These are phyloP conservation scores for Portevinia maculata DNA, from an alignment of 2,888 invertebrate species.

Conservation along the genomic window DNA sequence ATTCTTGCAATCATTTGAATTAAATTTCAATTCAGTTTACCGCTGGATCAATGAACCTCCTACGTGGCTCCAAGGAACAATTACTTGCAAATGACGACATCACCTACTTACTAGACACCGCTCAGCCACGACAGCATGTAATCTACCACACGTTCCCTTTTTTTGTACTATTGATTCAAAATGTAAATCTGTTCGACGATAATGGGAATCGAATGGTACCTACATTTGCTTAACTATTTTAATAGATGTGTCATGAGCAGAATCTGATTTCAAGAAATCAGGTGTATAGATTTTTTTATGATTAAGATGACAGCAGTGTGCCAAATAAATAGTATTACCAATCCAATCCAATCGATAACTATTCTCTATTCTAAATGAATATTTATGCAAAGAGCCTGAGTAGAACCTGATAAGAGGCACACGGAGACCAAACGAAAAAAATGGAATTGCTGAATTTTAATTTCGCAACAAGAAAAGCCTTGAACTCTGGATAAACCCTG, in stretches of 20 bases:
- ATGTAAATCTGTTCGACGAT: conserved; percentile 45
- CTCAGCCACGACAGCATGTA: neutral
- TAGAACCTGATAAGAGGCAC: conserved; percentile 48
- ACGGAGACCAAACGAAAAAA: conserved; percentile 14
- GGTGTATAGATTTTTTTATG: conserved; percentile 40
- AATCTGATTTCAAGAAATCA: conserved; percentile 40
- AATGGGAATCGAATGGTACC: conserved; percentile 14
- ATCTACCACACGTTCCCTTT: conserved; percentile 5
- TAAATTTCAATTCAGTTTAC: conserved; percentile 48
- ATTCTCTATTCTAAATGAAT: conserved; percentile 44
- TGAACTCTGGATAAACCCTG: conserved; percentile 61
- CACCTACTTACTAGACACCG: conserved; percentile 9
- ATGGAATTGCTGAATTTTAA: conserved; percentile 64
- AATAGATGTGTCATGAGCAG: conserved; percentile 42
- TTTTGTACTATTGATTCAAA: conserved; percentile 36
- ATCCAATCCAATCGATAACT: conserved; percentile 32
- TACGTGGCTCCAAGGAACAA: conserved; percentile 27
- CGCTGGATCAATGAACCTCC: conserved; percentile 53
- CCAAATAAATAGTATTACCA: conserved; percentile 34
- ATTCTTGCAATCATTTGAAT: conserved; percentile 37
- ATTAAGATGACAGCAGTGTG: conserved; percentile 36
- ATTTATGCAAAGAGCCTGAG: conserved; percentile 39
- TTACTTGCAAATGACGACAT: conserved; percentile 36
- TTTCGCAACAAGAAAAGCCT: conserved; percentile 63
- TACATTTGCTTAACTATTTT: conserved; percentile 50